Base-by-base conservation (phyloP, 2,797 vertebrate species). In the Muscicapa comitata region DNA sequence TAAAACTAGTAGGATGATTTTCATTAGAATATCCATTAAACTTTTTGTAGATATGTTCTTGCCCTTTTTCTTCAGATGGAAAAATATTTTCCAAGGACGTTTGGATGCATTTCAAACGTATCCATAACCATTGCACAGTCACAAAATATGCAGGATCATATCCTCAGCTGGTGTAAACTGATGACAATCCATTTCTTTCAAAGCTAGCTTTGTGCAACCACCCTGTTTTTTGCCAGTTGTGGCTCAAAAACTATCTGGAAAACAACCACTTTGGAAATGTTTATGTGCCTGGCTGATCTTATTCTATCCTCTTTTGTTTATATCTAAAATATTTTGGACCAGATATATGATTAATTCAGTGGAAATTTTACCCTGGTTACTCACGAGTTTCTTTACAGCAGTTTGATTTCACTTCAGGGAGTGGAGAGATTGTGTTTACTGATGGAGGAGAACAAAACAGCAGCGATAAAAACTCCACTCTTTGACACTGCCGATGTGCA, bases 171-270 rank as follows among this genome's bases (percentile, higher is more conserved):
- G n/a, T 79, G 67, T 76, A 88, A 93, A 90, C 43, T 93, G 82
- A 94, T 93, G 91, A 93, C 55, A 93, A 94, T 72, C 40, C 53
- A 13, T 65, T 95, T 91, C 90, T 95, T 94, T 94, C 82, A 93
- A 92, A 88, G 82, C 37, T 54, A 91, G 51, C 16, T 94, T 90
- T 91, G 45, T 93, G 85, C 68, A 95, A 86, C 63, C 57, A 86
- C 42, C n/a, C 61, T 81, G 33, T 0, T 59, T 96, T 93, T 73
- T 9, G 4, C 82, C 73, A 67, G 21, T 61, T 95, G 87, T 90
- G 95, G 95, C 89, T 93, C 93, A 86, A 93, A 94, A 94, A 78
- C 66, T 85, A 83, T 94, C 81, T 88, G 50, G 48, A 96, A 96
- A 94, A 95, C 85, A 96, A 94, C 79, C 25, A 11, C 76, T 88